These are phyloP conservation scores for Chrysochloris asiatica DNA, from an alignment of 2,113 vertebrate species.

Conservation along the genomic window DNA sequence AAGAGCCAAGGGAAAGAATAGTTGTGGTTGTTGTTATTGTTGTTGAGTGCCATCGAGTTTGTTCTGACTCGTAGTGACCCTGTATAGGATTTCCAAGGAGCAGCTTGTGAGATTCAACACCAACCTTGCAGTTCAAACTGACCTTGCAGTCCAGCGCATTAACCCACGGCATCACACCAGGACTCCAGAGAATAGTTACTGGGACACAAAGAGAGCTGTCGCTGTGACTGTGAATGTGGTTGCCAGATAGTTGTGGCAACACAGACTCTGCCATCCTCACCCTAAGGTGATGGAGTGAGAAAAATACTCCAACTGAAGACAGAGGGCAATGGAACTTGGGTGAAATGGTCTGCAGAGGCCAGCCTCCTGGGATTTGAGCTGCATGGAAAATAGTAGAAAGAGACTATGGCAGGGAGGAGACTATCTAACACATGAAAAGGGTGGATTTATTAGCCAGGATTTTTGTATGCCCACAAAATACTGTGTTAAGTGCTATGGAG, in stretches of 20 bases:
- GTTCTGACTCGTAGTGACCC: too few species aligned
- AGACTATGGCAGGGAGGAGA: not conserved
- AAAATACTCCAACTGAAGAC: not conserved
- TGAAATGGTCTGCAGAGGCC: not conserved
- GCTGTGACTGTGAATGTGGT: not conserved
- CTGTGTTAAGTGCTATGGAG: not conserved
- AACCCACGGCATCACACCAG: too few species aligned
- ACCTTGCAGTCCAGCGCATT: too few species aligned
- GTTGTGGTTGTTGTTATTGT: too few species aligned
- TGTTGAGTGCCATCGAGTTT: too few species aligned
- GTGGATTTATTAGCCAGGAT: not conserved
- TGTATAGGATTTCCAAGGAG: too few species aligned
- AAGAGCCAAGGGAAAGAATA: not conserved
- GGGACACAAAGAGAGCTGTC: not conserved
- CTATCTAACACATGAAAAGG: not conserved
- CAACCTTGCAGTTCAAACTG: too few species aligned
- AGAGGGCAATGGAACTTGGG: not conserved
- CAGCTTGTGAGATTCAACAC: too few species aligned
- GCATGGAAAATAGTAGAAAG: not conserved
- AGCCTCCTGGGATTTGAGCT: not conserved
- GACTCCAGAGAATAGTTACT: not conserved
- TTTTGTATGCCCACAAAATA: not conserved
- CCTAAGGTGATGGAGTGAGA: not conserved
- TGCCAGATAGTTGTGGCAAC: not conserved
- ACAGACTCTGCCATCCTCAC: not conserved